Evolutionary conservation across 2,888 invertebrate species (phyloP).

Genomic region (Koerneria pararmatus): DNA sequence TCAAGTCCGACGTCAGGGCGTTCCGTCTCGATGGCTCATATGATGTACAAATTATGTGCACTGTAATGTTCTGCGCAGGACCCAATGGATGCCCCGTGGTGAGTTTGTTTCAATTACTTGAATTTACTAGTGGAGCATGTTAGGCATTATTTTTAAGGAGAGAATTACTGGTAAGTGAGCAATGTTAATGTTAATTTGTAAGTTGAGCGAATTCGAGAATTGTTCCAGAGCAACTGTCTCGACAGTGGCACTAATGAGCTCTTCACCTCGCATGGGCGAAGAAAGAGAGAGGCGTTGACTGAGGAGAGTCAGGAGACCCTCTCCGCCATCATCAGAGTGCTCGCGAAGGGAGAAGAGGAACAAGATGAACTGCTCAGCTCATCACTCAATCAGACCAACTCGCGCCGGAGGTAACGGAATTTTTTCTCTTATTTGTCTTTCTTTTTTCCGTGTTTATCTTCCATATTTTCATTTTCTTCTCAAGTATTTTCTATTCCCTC

Average conservation of each 20-base stretch:
- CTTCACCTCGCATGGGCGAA: slow-evolving; percentile 59
- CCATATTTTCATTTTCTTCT: background rate
- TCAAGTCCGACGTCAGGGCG: slow-evolving; percentile 58
- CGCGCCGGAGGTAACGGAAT: background rate
- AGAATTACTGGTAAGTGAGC: background rate
- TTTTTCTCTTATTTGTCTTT: background rate
- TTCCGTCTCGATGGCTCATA: slow-evolving; percentile 60
- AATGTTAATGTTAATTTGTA: slow-evolving; percentile 4
- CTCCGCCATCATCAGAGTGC: slow-evolving; percentile 58
- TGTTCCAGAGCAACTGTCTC: slow-evolving; percentile 57
- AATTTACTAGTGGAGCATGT: background rate
- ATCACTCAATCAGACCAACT: background rate
- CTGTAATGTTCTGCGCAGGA: slow-evolving; percentile 60
- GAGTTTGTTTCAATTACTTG: background rate
- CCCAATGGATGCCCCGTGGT: slow-evolving; percentile 59
- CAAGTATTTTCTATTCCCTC: background rate
- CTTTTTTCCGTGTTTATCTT: background rate
- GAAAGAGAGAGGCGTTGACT: slow-evolving; percentile 48
- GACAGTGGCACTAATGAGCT: slow-evolving; percentile 60
- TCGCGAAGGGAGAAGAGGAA: slow-evolving; percentile 59
- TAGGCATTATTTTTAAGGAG: background rate
- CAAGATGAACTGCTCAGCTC: slow-evolving; percentile 35
- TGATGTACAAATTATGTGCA: slow-evolving; percentile 59
- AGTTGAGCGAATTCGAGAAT: too few species aligned
- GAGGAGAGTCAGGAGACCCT: slow-evolving; percentile 51